Conservation (phyloP, 2,888 invertebrate genomes). For the Aleiodes testaceus region DNA sequence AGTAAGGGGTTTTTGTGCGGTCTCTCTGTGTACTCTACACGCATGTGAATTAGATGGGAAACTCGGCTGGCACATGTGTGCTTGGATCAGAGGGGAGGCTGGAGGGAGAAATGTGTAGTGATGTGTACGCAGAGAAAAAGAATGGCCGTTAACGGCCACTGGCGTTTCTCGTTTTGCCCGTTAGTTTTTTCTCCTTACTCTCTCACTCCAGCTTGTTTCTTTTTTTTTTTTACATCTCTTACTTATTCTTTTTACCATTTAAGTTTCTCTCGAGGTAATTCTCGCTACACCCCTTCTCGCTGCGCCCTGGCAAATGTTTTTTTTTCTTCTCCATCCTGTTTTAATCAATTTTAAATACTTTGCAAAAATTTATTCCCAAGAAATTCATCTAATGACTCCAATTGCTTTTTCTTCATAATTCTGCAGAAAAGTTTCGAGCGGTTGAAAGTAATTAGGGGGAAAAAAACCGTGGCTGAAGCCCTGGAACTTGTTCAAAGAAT, state of each 20-base stretch:
- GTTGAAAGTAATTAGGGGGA: no score
- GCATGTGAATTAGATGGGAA: constrained; percentile 43
- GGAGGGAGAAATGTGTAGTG: constrained; percentile 42
- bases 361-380: no score
- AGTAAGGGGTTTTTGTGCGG: constrained; percentile 19
- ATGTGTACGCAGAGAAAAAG: constrained; percentile 19
- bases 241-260: constrained; percentile 9
- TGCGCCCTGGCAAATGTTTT: constrained; percentile 12
- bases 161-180: constrained; percentile 56
- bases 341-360: no score
- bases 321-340: neutral
- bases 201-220: constrained; percentile 33
- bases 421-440: no score
- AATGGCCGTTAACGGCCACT: constrained; percentile 40
- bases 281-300: constrained; percentile 37
- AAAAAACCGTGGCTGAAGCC: no score
- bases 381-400: neutral
- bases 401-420: neutral
- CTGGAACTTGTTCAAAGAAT: no score
- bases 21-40: constrained; percentile 19
- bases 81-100: neutral
- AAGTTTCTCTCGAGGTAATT: constrained; percentile 26
- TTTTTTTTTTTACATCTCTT: constrained; percentile 51
- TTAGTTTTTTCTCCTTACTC: constrained; percentile 62
- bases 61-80: constrained; percentile 28